These are phyloP conservation scores for Opisthograptis luteolata DNA, from an alignment of 2,888 invertebrate genomes.

Conservation along the genomic window DNA sequence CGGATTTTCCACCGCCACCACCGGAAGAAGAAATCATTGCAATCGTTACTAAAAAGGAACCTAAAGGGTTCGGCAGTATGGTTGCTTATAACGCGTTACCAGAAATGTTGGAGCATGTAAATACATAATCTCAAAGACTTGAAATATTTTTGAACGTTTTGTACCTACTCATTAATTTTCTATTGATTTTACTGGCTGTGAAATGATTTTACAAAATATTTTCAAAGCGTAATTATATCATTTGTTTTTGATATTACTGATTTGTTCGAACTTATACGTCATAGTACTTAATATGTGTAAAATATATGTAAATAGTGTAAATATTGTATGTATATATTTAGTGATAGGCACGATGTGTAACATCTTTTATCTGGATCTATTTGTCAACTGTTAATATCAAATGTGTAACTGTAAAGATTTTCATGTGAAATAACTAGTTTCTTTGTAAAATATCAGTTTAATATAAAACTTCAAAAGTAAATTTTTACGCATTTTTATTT, in stretches of 20 bases:
- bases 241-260: constrained; percentile 56
- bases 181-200: constrained; percentile 60
- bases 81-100: constrained; percentile 81
- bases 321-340: constrained; percentile 57
- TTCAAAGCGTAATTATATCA: constrained; percentile 41
- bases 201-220: constrained; percentile 34
- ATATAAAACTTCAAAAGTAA: constrained; percentile 59
- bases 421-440: constrained; percentile 71
- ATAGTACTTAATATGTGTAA: constrained; percentile 42
- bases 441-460: constrained; percentile 78
- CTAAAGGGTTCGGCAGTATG: constrained; percentile 79
- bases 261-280: constrained; percentile 39
- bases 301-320: constrained; percentile 55
- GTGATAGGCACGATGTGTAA: constrained; percentile 62
- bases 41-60: constrained; percentile 80
- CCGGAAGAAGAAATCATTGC: constrained; percentile 80
- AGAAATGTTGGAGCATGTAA: constrained; percentile 79
- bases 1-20: constrained; percentile 72
- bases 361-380: constrained; percentile 76
- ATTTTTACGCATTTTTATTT: constrained; percentile 1
- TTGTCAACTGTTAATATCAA: constrained; percentile 78
- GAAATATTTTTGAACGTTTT: constrained; percentile 9
- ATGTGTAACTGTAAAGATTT: constrained; percentile 68
- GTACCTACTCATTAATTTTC: constrained; percentile 34
- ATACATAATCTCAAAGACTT: constrained; percentile 58